These are phyloP conservation scores for Cynopterus sphinx DNA, from an alignment of 2,797 vertebrate genomes.

Conservation along the genomic window DNA sequence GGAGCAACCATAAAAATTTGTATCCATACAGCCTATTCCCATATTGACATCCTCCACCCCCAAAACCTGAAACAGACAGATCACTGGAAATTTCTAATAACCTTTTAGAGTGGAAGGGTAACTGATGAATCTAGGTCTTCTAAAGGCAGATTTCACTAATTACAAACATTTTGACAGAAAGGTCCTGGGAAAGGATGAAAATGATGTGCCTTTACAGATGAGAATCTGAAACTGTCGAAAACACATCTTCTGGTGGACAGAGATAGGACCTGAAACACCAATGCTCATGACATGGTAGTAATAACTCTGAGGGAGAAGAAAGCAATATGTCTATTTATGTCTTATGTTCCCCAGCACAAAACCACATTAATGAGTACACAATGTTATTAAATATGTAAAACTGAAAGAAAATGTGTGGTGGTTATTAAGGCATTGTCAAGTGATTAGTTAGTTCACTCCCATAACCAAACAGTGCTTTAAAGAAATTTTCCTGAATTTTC, in stretches of 20 bases:
- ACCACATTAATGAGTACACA: conserved; percentile 19
- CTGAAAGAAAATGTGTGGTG: conserved; percentile 20
- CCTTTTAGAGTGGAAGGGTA: conserved; percentile 39
- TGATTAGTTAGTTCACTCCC: conserved; percentile 12
- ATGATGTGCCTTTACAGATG: not conserved
- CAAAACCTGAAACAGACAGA: conserved; percentile 18
- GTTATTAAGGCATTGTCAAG: not conserved
- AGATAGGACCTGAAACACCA: conserved; percentile 38
- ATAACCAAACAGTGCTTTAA: conserved; percentile 35
- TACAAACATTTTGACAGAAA: conserved; percentile 49
- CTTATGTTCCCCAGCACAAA: conserved; percentile 14
- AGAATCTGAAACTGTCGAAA: conserved; percentile 45
- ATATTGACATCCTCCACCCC: not conserved
- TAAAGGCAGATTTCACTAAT: conserved; percentile 44
- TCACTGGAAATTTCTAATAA: conserved; percentile 49
- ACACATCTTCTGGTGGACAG: conserved; percentile 6
- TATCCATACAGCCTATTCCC: not conserved
- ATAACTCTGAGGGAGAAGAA: not conserved
- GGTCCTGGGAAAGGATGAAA: conserved; percentile 33
- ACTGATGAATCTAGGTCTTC: conserved; percentile 24
- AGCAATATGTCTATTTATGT: not conserved
- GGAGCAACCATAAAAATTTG: not conserved
- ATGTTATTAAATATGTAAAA: conserved; percentile 40
- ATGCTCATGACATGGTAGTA: not conserved
- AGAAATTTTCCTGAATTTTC: conserved; percentile 51